A percentile compares a stretch with the other conserved stretches of the same genome.
Evolutionary conservation across 2,888 invertebrate species (phyloP).

Genomic region (Eupeodes luniger): DNA sequence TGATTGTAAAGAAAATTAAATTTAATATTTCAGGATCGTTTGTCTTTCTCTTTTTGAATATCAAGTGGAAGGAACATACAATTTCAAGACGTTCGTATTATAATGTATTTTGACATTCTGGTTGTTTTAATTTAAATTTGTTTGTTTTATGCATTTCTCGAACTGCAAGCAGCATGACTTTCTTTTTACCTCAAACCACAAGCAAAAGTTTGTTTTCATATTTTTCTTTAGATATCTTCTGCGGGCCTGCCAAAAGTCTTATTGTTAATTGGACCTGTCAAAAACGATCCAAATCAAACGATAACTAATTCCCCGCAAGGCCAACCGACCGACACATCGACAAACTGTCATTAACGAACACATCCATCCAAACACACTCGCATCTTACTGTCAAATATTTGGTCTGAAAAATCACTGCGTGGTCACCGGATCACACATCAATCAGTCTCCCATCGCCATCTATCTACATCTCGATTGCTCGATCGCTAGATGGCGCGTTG

Average conservation of each 20-base stretch:
- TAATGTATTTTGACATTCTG: no score
- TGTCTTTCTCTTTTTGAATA: no score
- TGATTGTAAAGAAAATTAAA: no score
- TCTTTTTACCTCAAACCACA: no score
- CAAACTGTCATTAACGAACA: neutral
- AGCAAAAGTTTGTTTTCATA: neutral
- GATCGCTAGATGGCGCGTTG: constrained; percentile 44
- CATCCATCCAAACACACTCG: constrained; percentile 12
- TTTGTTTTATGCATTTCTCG: no score
- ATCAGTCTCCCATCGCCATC: constrained; percentile 1
- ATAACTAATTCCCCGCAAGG: constrained; percentile 46
- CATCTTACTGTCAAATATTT: constrained; percentile 34
- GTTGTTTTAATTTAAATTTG: neutral
- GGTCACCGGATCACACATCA: constrained; percentile 55
- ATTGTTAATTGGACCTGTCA: constrained; percentile 52
- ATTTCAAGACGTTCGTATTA: no score
- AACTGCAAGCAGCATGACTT: no score
- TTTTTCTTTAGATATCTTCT: neutral
- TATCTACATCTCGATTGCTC: constrained; percentile 13
- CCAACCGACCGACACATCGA: neutral
- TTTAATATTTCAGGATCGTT: no score
- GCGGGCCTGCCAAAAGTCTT: constrained; percentile 2
- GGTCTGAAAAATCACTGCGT: constrained; percentile 48
- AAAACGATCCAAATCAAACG: constrained; percentile 48
- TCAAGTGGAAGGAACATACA: no score